Percentiles rank a stretch among this genome's conserved stretches.
phyloP scores from a whole-genome alignment of 2,888 invertebrate species.

The Hypolimnas misippus region DNA sequence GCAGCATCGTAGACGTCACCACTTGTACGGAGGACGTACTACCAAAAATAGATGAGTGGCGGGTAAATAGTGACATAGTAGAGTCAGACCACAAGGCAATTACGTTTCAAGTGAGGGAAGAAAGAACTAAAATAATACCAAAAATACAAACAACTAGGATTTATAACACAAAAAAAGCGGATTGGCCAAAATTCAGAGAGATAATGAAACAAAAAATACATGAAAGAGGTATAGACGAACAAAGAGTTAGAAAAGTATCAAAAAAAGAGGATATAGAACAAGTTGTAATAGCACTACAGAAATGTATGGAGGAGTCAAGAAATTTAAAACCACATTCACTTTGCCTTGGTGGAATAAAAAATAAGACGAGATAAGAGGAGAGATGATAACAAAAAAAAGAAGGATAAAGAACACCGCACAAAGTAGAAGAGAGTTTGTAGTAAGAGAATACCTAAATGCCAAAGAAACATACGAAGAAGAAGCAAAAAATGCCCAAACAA shows the following conservation, averaged over 20 bases:
- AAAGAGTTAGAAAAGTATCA: neutral
- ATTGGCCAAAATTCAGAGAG: neutral
- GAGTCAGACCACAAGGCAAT: no score
- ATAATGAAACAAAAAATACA: neutral
- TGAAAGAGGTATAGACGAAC: neutral
- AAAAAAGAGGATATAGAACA: neutral
- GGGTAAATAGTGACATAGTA: no score
- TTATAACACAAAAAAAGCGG: neutral
- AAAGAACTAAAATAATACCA: no score
- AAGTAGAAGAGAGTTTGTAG: neutral
- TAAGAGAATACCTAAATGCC: neutral
- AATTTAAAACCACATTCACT: neutral
- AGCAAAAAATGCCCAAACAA: neutral
- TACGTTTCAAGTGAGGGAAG: no score
- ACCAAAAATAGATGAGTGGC: no score
- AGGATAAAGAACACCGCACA: neutral
- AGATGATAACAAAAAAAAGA: neutral
- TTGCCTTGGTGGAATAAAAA: neutral
- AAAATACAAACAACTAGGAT: neutral
- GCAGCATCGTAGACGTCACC: no score
- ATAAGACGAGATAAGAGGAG: neutral
- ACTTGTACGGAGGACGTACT: no score
- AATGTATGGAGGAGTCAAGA: neutral
- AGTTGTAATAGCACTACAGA: neutral
- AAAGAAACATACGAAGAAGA: neutral